Percentiles rank a stretch among this genome's conserved stretches.
Conservation (phyloP, 2,797 vertebrate species). For the Epinephelus coioides region DNA sequence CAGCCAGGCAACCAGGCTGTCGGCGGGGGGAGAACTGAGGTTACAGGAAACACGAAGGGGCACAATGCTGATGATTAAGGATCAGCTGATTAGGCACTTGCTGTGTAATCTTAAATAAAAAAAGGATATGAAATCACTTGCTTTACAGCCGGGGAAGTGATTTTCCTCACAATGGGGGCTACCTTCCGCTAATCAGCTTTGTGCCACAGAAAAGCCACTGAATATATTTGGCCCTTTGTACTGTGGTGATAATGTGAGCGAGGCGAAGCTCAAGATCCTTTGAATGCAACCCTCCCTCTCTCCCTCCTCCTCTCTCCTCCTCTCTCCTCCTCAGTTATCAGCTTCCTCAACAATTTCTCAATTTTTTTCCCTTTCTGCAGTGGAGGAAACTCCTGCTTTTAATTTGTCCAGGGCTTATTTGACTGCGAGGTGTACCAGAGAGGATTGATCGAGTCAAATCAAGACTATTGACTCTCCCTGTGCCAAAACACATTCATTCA, state of each 20-base stretch:
- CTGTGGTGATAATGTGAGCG: slow-evolving; percentile 72
- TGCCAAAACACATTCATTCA: slow-evolving; percentile 67
- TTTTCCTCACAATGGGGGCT: slow-evolving; percentile 84
- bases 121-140: slow-evolving; percentile 85
- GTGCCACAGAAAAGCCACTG: slow-evolving; percentile 77
- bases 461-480: slow-evolving; percentile 60
- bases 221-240: slow-evolving; percentile 83
- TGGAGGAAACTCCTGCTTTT: slow-evolving; percentile 51
- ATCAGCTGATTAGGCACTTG: slow-evolving; percentile 86
- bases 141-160: slow-evolving; percentile 84
- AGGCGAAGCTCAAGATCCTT: slow-evolving; percentile 61
- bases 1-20: slow-evolving; percentile 12
- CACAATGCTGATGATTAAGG: slow-evolving; percentile 86
- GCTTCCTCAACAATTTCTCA: slow-evolving; percentile 54
- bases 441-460: slow-evolving; percentile 71
- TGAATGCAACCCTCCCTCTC: slow-evolving; percentile 41
- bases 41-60: slow-evolving; percentile 73
- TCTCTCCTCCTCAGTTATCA: slow-evolving; percentile 33
- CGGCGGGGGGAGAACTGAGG: slow-evolving; percentile 35
- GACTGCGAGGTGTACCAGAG: slow-evolving; percentile 44
- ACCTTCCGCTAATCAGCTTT: slow-evolving; percentile 87
- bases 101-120: slow-evolving; percentile 87
- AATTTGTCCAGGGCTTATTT: slow-evolving; percentile 65
- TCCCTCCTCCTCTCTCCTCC: not conserved
- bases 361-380: slow-evolving; percentile 1